Base-by-base conservation (phyloP, 2,888 invertebrate species). In the Galerucella pusilla region DNA sequence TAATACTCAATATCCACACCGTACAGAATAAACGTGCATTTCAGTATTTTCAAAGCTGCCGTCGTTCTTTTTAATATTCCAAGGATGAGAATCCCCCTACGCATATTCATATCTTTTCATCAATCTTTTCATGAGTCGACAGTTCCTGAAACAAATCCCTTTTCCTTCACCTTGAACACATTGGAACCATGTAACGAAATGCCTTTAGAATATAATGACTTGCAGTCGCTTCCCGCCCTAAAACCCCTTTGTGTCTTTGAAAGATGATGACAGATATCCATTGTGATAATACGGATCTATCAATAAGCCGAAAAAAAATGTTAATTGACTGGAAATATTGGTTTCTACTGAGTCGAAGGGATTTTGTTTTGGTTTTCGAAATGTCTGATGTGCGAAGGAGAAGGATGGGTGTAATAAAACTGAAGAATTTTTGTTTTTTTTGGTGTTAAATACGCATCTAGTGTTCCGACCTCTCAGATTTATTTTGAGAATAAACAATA, bases 81-180 rank as follows among this genome's bases (percentile, higher is more conserved):
- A 68, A 73, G 68, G 12, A 73, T 73, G 60, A 59, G 60, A 49
- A 42, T 65, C 65, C 68, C 71, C 77, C 73, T 66, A 69, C 75
- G 74, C 75, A 74, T 75, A 78, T 74, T 76, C 75, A 75, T n/a
- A 78, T 73, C 73, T 73, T 75, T 69, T 75, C 61, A 71, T 71
- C 71, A 71, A 71, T 71, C 73, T 75, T 77, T 74, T 76, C 76
- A 78, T 79, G 79, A 79, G 78, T 78, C 75, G 74, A 73, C 79
- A 75, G 71, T 75, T 79, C 77, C 65, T 71, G 76, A 79, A 79
- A 79, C 75, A 77, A 78, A 79, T 73, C 73, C 71, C 64, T 65
- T 75, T 78, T 75, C 75, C 72, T 69, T 57, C 66, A 70, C 70
- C 75, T 70, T 73, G 25, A 71, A 71, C 65, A 42, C 59, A 68